These are phyloP conservation scores for Zaprionus taronus DNA, from an alignment of 1,140 invertebrate genomes.

Conservation along the genomic window DNA sequence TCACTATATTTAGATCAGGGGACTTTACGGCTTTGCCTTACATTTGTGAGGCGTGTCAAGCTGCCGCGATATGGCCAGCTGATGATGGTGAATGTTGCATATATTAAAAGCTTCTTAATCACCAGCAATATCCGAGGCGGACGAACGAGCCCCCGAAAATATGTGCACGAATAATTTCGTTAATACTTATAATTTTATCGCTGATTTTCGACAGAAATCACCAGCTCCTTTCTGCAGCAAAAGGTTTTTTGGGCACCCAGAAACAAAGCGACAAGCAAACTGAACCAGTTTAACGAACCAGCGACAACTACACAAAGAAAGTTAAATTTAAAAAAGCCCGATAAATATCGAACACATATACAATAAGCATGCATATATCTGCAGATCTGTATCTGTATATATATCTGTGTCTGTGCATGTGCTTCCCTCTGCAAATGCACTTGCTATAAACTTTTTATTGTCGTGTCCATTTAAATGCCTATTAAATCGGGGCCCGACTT, in stretches of 20 bases:
- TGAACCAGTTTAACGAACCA: conserved; percentile 60
- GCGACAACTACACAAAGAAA: conserved; percentile 69
- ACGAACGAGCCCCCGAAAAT: conserved; percentile 75
- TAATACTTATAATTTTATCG: conserved; percentile 59
- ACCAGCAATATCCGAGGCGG: conserved; percentile 32
- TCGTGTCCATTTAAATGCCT: conserved; percentile 11
- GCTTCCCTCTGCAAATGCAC: conserved; percentile 31
- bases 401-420: background rate
- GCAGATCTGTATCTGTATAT: background rate
- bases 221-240: background rate
- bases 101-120: conserved; percentile 71
- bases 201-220: conserved; percentile 42
- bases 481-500: conserved; percentile 42
- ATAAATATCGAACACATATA: conserved; percentile 16
- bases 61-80: conserved; percentile 5
- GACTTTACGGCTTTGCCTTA: conserved; percentile 72
- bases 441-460: conserved; percentile 44
- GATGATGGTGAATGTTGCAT: conserved; percentile 7
- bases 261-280: conserved; percentile 40
- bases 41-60: conserved; percentile 68
- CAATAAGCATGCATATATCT: conserved; percentile 4
- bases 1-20: conserved; percentile 58
- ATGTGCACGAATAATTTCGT: conserved; percentile 53
- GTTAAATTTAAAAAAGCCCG: conserved; percentile 66
- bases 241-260: background rate